phyloP scores from a whole-genome alignment of 2,797 vertebrate genomes.

The Poecilia velifera region DNA sequence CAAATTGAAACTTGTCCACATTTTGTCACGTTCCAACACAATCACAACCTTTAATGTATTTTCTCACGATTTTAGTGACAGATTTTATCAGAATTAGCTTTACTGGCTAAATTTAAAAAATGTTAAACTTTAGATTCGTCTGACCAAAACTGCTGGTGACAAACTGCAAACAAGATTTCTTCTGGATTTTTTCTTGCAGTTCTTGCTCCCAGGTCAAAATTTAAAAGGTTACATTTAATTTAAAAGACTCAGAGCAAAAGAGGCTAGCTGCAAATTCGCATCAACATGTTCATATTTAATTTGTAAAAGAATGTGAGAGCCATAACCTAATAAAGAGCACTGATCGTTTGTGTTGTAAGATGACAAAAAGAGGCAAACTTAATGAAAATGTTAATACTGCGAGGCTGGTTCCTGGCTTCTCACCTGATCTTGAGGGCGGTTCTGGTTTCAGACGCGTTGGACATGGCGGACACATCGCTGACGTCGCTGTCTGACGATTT shows the following conservation, averaged over 20 bases:
- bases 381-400: not conserved
- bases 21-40: not conserved
- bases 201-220: not conserved
- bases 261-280: not conserved
- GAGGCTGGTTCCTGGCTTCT: slow-evolving; percentile 20
- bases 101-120: not conserved
- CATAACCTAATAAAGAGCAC: not conserved
- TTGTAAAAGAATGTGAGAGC: not conserved
- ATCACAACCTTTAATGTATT: not conserved
- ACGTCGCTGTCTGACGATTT: slow-evolving; percentile 94
- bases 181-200: not conserved
- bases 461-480: slow-evolving; percentile 90
- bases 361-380: not conserved
- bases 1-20: not conserved
- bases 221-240: not conserved
- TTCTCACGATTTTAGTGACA: not conserved
- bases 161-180: not conserved
- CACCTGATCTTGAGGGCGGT: slow-evolving; percentile 89
- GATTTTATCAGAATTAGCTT: not conserved
- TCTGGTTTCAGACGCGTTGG: slow-evolving; percentile 86
- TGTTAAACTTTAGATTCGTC: not conserved
- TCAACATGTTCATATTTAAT: not conserved
- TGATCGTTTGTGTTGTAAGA: not conserved
- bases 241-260: not conserved
- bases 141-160: not conserved